These are phyloP conservation scores for Apogon hyalosoma DNA, from an alignment of 2,797 vertebrate genomes.

Conservation along the genomic window DNA sequence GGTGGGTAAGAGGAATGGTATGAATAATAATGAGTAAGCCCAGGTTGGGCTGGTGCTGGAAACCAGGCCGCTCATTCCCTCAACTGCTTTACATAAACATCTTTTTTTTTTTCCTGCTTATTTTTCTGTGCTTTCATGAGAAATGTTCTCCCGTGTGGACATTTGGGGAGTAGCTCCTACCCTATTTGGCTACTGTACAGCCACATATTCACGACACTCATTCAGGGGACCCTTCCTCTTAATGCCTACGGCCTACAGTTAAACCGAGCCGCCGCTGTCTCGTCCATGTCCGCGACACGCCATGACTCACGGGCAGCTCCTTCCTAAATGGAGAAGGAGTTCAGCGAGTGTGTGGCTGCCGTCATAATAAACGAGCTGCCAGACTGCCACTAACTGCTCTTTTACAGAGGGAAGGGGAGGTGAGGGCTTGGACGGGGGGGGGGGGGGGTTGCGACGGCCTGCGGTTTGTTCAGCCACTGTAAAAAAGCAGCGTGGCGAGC, in stretches of 20 bases:
- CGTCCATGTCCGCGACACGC: slow-evolving; percentile 70
- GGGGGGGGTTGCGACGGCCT: slow-evolving; percentile 58
- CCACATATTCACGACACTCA: slow-evolving; percentile 66
- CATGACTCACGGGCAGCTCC: slow-evolving; percentile 74
- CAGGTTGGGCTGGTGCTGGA: slow-evolving; percentile 51
- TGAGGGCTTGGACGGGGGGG: slow-evolving; percentile 43
- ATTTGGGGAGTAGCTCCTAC: slow-evolving; percentile 47
- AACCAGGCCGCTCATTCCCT: slow-evolving; percentile 61
- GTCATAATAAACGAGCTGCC: slow-evolving; percentile 80
- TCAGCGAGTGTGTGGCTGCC: slow-evolving; percentile 71
- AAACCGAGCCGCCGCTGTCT: slow-evolving; percentile 61
- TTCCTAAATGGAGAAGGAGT: slow-evolving; percentile 64
- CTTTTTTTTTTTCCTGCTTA: too few relatives aligned
- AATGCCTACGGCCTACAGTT: slow-evolving; percentile 57
- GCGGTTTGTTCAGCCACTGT: slow-evolving; percentile 60
- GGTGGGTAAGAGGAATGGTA: slow-evolving; percentile 63
- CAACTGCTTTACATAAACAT: too few relatives aligned
- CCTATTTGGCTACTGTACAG: slow-evolving; percentile 67
- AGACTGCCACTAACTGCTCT: slow-evolving; percentile 67
- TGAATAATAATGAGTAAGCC: slow-evolving; percentile 68
- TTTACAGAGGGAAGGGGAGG: slow-evolving; percentile 50
- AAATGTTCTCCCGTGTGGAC: slow-evolving; percentile 56
- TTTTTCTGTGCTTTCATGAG: slow-evolving; percentile 65
- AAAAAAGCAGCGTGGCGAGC: slow-evolving; percentile 59
- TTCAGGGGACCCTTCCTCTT: slow-evolving; percentile 58